Conservation (phyloP, 2,888 invertebrate genomes). For the Amaurobius ferox region DNA sequence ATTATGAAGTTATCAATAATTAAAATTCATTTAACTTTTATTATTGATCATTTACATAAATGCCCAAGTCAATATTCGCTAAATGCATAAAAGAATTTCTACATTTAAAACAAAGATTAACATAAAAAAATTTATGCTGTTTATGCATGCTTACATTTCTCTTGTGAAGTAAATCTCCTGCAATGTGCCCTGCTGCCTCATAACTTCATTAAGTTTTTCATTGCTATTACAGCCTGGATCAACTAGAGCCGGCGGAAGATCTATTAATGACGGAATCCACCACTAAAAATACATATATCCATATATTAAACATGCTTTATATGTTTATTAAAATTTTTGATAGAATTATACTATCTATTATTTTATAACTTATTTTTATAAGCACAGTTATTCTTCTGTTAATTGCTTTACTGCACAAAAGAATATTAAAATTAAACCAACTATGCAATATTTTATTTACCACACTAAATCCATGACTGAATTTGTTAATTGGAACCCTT, state of each 20-base stretch:
- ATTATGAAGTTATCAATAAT: too few relatives aligned
- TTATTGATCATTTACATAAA: background rate
- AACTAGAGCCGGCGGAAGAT: slow-evolving; percentile 76
- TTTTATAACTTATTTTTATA: too few relatives aligned
- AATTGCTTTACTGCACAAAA: too few relatives aligned
- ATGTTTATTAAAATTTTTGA: too few relatives aligned
- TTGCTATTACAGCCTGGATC: slow-evolving; percentile 82
- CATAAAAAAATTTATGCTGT: background rate
- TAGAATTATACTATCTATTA: too few relatives aligned
- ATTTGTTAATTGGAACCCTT: too few relatives aligned
- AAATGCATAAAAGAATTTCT: background rate
- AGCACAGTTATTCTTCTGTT: too few relatives aligned
- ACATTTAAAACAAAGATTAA: background rate
- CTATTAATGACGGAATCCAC: slow-evolving; percentile 85
- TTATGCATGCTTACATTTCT: slow-evolving; percentile 66
- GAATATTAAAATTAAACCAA: too few relatives aligned
- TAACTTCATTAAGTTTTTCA: slow-evolving; percentile 84
- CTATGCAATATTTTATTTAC: too few relatives aligned
- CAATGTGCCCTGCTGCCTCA: slow-evolving; percentile 58
- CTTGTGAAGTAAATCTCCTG: slow-evolving; percentile 65
- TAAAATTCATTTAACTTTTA: background rate
- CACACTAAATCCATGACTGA: too few relatives aligned
- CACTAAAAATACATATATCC: slow-evolving; percentile 81
- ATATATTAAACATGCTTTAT: too few relatives aligned
- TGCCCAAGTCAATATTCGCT: background rate